Evolutionary conservation across 2,113 vertebrate species (phyloP), one percentile per base, ranked within the genome.

Genomic region (Prionailurus bengalensis): DNA sequence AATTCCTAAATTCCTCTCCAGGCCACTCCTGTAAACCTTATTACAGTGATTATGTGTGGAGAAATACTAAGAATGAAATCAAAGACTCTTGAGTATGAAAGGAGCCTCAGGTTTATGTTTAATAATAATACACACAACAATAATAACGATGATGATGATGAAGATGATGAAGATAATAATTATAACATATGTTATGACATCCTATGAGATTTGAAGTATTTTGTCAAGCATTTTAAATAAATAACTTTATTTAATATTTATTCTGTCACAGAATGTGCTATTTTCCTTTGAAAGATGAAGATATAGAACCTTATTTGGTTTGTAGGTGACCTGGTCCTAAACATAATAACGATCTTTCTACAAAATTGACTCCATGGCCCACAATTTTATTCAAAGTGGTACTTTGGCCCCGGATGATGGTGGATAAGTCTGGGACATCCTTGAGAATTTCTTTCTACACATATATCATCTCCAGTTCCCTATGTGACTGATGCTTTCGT

Each of bases 281-380:
- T 48, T 80, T 33, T 33, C 63, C 27, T 23, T 68, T 87, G 13
- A 55, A 55, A 42, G 23, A 39, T 15, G 5, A 87, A 53, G 16
- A 87, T 45, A 68, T 27, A 15, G 3, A 39, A n/a, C 12, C 15
- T 68, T 80, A 55, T 88, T 88, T 88, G 3, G 27, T 76, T 85
- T 51, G 8, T 29, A 19, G 53, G 36, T 84, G 9, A 2, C 29
- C 80, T 1, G 12, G 1, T 80, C 31, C 21, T 39, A 14, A 92
- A 36, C n/a, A 80, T 45, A 89, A 48, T n/a, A 58, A 33, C 19
- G 0, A 33, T n/a, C 13, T 71, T 25, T 0, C 3, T 70, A 45
- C 7, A 5, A 33, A 36, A 7, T 36, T 71, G 8, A 14, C 9
- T 58, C 25, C 3, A 4, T 16, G 1, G 25, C 1, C 2, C 17